Conservation (phyloP, 2,113 vertebrate genomes). For the Raja brachyura region DNA sequence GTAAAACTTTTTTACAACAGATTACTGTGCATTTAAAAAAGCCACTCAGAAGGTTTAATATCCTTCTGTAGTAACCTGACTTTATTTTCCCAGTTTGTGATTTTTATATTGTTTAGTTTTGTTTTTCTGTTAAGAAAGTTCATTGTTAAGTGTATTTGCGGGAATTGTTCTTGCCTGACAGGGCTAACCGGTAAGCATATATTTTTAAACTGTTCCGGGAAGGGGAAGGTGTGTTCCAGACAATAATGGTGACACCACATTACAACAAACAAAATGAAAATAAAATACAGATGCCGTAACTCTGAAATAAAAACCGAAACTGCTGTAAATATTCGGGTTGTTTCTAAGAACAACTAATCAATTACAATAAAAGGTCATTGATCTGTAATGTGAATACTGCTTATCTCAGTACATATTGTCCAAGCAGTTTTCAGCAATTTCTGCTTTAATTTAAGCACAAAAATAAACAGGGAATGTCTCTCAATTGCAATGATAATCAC, state of each 20-base stretch:
- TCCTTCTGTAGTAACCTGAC: background rate
- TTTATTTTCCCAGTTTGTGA: background rate
- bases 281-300: background rate
- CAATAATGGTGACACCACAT: background rate
- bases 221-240: background rate
- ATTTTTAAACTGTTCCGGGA: background rate
- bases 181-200: background rate
- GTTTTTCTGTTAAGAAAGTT: background rate
- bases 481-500: background rate
- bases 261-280: background rate
- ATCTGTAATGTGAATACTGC: background rate
- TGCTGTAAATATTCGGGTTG: no score
- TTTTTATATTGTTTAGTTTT: background rate
- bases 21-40: background rate
- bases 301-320: background rate
- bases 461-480: background rate
- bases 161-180: background rate
- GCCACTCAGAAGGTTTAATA: background rate
- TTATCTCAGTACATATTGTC: background rate
- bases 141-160: background rate
- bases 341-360: background rate
- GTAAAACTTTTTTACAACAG: background rate
- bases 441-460: background rate
- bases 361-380: background rate
- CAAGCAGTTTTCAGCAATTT: background rate